Conservation (phyloP, 2,888 invertebrate species). For the Barypeithes pellucidus region DNA sequence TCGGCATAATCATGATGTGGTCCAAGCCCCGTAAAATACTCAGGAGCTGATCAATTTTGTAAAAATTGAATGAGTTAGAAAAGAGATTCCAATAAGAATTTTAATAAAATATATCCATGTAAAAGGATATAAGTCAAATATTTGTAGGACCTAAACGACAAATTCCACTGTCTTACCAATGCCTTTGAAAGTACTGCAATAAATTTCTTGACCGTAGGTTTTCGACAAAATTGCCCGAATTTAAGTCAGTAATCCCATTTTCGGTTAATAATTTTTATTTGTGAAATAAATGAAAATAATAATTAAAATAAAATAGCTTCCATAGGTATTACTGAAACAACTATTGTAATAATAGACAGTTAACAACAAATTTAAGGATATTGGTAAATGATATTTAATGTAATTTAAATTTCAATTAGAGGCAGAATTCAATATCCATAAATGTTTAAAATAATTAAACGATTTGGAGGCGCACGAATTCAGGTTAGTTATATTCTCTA, state of each 20-base stretch:
- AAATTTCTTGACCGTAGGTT: no score
- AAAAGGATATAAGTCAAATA: no score
- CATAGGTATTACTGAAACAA: background rate
- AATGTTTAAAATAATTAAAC: slow-evolving; percentile 35
- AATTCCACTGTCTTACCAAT: no score
- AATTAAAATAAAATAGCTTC: background rate
- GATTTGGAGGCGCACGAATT: background rate
- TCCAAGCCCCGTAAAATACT: no score
- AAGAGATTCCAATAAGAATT: no score
- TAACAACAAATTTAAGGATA: slow-evolving; percentile 31
- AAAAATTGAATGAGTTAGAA: no score
- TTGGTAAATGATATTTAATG: slow-evolving; percentile 41
- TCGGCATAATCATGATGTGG: no score
- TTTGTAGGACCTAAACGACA: no score
- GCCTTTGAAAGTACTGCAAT: no score
- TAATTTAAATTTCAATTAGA: slow-evolving; percentile 38
- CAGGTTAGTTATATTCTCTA: background rate
- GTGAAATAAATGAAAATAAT: background rate
- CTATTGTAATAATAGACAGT: background rate
- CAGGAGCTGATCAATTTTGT: no score
- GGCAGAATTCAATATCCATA: slow-evolving; percentile 30
- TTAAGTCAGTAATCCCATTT: background rate
- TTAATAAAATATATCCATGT: no score
- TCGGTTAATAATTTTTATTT: background rate
- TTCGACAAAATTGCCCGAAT: background rate